Conservation (phyloP, 1,140 invertebrate genomes). For the Drosophila jambulina region DNA sequence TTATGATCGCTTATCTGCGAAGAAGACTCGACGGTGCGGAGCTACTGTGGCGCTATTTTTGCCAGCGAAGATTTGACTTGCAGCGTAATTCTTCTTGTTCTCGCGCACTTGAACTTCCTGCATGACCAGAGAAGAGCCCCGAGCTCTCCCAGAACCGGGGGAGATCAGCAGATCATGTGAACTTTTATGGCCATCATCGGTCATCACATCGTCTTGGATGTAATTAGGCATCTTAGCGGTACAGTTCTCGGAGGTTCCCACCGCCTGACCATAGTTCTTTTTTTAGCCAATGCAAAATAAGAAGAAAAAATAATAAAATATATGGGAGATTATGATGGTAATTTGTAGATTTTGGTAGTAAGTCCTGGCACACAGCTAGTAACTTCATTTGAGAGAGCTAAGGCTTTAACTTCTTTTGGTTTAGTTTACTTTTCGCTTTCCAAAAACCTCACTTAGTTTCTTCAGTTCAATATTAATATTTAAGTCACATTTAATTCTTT, state of each 20-base stretch:
- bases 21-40: not conserved
- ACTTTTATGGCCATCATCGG: constrained; percentile 63
- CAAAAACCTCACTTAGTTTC: too few relatives aligned
- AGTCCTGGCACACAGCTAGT: not conserved
- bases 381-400: not conserved
- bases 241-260: constrained; percentile 45
- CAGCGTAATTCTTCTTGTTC: constrained; percentile 15
- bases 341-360: not conserved
- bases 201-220: constrained; percentile 61
- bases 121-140: constrained; percentile 52
- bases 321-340: constrained; percentile 4
- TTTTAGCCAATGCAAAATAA: constrained; percentile 9
- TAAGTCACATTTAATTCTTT: too few relatives aligned
- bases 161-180: constrained; percentile 47
- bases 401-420: not conserved
- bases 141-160: not conserved
- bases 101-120: constrained; percentile 77
- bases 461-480: too few relatives aligned
- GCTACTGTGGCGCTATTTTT: constrained; percentile 24
- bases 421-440: too few relatives aligned
- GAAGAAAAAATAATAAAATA: not conserved
- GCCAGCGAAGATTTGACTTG: constrained; percentile 35
- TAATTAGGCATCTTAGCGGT: constrained; percentile 79
- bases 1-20: constrained; percentile 31
- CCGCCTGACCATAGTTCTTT: not conserved